Conservation (phyloP, 2,888 invertebrate species). For the Acrobeloides nanus region DNA sequence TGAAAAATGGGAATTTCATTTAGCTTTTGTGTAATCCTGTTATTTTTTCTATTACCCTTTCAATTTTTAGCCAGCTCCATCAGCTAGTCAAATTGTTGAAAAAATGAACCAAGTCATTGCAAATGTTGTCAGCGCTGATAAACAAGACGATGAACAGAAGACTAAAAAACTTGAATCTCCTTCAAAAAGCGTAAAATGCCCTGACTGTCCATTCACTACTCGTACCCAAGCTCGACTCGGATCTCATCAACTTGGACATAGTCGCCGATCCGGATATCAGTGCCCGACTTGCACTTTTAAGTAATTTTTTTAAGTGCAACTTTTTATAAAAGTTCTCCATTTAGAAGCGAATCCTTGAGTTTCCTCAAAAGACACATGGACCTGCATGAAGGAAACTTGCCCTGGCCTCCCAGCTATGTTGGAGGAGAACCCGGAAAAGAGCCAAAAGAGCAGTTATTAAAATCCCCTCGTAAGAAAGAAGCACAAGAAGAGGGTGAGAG, state of each 20-base stretch:
- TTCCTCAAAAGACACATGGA: too few species aligned
- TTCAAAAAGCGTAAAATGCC: slow-evolving; percentile 9
- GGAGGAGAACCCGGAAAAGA: neutral
- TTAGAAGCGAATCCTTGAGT: too few species aligned
- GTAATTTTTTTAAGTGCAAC: slow-evolving; percentile 2
- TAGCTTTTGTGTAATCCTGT: too few species aligned
- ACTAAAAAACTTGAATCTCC: too few species aligned
- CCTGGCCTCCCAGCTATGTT: slow-evolving; percentile 11
- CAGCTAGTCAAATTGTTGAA: too few species aligned
- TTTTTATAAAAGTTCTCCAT: slow-evolving; percentile 4
- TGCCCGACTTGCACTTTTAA: slow-evolving; percentile 16
- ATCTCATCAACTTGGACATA: slow-evolving; percentile 12
- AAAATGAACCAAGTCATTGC: slow-evolving; percentile 4
- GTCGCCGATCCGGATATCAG: slow-evolving; percentile 11
- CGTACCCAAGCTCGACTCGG: slow-evolving; percentile 11
- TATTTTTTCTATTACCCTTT: too few species aligned
- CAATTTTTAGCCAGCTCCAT: too few species aligned
- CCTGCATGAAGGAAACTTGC: slow-evolving; percentile 2
- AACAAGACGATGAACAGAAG: neutral
- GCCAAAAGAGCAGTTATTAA: neutral
- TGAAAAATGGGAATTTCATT: too few species aligned
- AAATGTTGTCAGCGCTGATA: neutral
- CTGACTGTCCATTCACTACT: slow-evolving; percentile 14
- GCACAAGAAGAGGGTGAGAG: neutral
- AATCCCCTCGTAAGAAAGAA: neutral